Conservation (phyloP, 2,888 invertebrate genomes). For the Lepidochrysops patricia region DNA sequence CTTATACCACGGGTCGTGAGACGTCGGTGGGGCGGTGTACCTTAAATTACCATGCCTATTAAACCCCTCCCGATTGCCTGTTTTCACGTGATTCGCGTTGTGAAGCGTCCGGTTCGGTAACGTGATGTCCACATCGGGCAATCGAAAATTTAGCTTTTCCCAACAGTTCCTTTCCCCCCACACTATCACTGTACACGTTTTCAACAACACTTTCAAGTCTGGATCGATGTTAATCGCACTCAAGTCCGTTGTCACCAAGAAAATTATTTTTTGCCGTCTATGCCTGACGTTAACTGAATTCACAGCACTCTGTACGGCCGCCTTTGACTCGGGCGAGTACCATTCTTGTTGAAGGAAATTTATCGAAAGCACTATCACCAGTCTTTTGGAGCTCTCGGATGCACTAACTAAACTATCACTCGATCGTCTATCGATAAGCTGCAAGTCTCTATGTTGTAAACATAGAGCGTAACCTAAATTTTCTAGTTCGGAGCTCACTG, state of each 20-base stretch:
- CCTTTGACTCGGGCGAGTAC: slow-evolving; percentile 86
- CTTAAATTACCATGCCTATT: slow-evolving; percentile 67
- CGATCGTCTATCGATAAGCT: slow-evolving; percentile 73
- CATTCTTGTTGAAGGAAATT: slow-evolving; percentile 89
- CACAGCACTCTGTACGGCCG: slow-evolving; percentile 84
- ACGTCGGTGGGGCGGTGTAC: slow-evolving; percentile 69
- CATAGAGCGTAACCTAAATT: slow-evolving; percentile 77
- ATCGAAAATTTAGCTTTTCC: slow-evolving; percentile 88
- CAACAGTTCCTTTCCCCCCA: slow-evolving; percentile 91
- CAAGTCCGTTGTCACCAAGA: slow-evolving; percentile 70
- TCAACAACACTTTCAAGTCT: slow-evolving; percentile 81
- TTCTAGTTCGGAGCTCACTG: slow-evolving; percentile 82
- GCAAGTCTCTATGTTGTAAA: slow-evolving; percentile 78
- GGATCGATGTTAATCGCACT: slow-evolving; percentile 81
- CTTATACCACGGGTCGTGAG: slow-evolving; percentile 71
- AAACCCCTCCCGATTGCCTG: slow-evolving; percentile 62
- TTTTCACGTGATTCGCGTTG: slow-evolving; percentile 65
- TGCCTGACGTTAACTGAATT: slow-evolving; percentile 78
- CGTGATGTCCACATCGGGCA: slow-evolving; percentile 83
- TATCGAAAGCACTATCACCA: slow-evolving; percentile 86
- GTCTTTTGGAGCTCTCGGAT: slow-evolving; percentile 78
- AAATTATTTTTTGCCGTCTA: slow-evolving; percentile 75
- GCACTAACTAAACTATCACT: slow-evolving; percentile 71
- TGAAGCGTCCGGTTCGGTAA: slow-evolving; percentile 74
- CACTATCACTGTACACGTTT: slow-evolving; percentile 83